phyloP scores from a whole-genome alignment of 2,797 vertebrate genomes.

The Sarcophilus harrisii region DNA sequence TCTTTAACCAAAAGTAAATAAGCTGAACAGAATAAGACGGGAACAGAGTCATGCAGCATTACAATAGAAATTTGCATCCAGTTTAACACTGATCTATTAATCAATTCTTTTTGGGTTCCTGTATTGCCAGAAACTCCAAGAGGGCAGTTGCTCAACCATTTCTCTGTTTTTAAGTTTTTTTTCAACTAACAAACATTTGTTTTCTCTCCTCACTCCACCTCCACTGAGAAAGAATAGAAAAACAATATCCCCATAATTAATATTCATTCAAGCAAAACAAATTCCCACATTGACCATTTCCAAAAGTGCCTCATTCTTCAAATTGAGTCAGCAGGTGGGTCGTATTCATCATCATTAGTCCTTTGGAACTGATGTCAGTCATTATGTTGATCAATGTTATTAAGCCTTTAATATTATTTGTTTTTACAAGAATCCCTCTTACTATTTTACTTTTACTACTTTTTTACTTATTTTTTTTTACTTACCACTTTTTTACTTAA shows the following conservation, averaged over 20 bases:
- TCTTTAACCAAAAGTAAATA: background rate
- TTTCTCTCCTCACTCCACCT: background rate
- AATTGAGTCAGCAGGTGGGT: background rate
- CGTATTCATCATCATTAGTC: background rate
- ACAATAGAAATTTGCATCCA: background rate
- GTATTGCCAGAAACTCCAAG: background rate
- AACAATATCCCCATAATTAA: background rate
- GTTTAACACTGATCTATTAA: background rate
- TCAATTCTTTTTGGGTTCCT: background rate
- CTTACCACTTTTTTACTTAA: too few species aligned
- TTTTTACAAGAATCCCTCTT: background rate
- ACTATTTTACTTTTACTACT: background rate
- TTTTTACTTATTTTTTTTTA: too few species aligned
- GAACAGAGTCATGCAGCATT: background rate
- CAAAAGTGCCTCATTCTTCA: background rate
- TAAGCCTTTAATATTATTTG: background rate
- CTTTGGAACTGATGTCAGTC: background rate
- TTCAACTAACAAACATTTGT: background rate
- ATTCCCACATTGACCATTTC: background rate
- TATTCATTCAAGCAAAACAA: background rate
- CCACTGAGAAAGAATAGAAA: background rate
- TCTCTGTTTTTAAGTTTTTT: background rate
- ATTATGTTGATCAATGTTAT: background rate
- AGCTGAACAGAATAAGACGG: background rate
- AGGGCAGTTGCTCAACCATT: background rate